Percentiles rank a stretch among this genome's conserved stretches.
Conservation (phyloP, 2,888 invertebrate genomes). For the Antitype chi region DNA sequence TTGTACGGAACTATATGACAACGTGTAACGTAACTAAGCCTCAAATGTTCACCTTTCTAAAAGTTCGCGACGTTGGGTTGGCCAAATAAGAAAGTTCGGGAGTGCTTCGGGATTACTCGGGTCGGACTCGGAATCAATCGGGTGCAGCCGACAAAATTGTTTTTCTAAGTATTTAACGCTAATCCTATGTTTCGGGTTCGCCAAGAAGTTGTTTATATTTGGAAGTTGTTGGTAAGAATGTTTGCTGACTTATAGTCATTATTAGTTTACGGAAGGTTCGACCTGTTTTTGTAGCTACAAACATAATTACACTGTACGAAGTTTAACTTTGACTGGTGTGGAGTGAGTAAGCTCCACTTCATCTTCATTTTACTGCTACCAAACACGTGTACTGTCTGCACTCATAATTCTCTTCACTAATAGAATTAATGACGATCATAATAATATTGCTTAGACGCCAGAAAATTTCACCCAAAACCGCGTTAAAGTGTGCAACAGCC, state of each 20-base stretch:
- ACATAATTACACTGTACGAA: conserved; percentile 3
- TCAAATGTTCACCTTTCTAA: conserved; percentile 68
- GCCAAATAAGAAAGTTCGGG: conserved; percentile 63
- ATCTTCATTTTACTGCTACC: not conserved
- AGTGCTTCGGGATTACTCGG: conserved; percentile 45
- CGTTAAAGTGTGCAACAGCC: not conserved
- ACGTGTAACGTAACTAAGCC: conserved; percentile 65
- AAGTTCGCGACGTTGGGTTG: conserved; percentile 39
- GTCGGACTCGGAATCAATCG: conserved; percentile 57
- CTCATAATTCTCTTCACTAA: not conserved
- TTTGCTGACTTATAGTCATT: conserved; percentile 33
- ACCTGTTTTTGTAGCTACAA: conserved; percentile 5
- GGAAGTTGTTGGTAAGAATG: conserved; percentile 38
- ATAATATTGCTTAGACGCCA: not conserved
- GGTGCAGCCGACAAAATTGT: conserved; percentile 54
- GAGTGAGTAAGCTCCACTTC: not conserved
- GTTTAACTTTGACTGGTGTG: not conserved
- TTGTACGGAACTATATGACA: conserved; percentile 32
- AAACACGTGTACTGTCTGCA: not conserved
- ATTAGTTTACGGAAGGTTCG: conserved; percentile 32
- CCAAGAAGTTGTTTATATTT: conserved; percentile 40
- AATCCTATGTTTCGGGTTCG: conserved; percentile 32
- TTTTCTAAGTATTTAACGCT: conserved; percentile 53
- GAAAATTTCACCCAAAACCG: not conserved
- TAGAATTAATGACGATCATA: not conserved